These are phyloP conservation scores for Hippocampus zosterae DNA, from an alignment of 2,113 vertebrate genomes.

Conservation along the genomic window DNA sequence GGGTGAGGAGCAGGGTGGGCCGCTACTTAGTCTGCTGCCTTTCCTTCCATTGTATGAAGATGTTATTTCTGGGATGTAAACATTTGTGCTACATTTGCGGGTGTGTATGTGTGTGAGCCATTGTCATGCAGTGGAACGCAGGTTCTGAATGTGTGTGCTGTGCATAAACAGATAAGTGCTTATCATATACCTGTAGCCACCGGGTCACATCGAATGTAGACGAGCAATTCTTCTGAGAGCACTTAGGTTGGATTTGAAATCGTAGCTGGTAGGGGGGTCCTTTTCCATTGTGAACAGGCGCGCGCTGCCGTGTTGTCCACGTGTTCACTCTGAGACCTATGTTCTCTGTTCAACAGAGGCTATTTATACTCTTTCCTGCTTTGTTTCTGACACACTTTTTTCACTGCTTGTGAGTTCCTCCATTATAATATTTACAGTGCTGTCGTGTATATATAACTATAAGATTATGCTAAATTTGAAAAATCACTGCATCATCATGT, in stretches of 20 bases:
- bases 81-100: conserved; percentile 34
- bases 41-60: conserved; percentile 68
- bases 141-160: conserved; percentile 53
- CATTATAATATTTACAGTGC: neutral
- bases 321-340: conserved; percentile 41
- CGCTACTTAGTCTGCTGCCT: conserved; percentile 65
- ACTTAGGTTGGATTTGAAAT: conserved; percentile 61
- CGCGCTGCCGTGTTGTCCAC: conserved; percentile 30
- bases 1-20: conserved; percentile 64
- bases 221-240: conserved; percentile 57
- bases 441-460: too few relatives aligned
- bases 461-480: neutral
- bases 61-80: conserved; percentile 66
- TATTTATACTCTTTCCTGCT: conserved; percentile 26
- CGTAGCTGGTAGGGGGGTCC: conserved; percentile 56
- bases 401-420: neutral
- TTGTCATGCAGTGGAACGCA: conserved; percentile 31
- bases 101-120: conserved; percentile 24
- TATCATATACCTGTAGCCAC: conserved; percentile 69
- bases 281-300: conserved; percentile 50
- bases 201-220: conserved; percentile 63
- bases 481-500: neutral
- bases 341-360: conserved; percentile 37
- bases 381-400: conserved; percentile 1
- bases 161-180: conserved; percentile 67